Evolutionary conservation across 2,888 invertebrate species (phyloP), one percentile per base, ranked within the genome.

Genomic region (Caradrina kadenii): DNA sequence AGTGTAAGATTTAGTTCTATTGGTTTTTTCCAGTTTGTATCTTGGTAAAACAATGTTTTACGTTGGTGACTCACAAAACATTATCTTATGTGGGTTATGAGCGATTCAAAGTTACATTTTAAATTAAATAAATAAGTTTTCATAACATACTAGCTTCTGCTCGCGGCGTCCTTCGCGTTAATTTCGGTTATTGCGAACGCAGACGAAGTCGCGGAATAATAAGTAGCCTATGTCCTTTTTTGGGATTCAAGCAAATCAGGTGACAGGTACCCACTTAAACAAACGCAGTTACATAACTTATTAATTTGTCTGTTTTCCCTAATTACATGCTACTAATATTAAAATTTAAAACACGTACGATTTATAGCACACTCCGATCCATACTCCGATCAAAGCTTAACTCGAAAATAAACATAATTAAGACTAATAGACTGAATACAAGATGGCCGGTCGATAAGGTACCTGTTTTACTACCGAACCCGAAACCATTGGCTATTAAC

Each of bases 401-500:
- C 54, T 55, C 56, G 65, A 65, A 71, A 67, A 81, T 66, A 73
- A 73, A 73, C 67, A 66, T 78, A 80, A 80, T 79, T 63, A 82
- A 72, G 66, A 76, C 64, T 80, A 82, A 80, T 73, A 76, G 81
- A 65, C 19, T 58, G 45, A 53, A 63, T 53, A 79, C 81, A 77
- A 75, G 82, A 83, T 83, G 55, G 26, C 5, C 31, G 59, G 11
- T 73, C 58, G 83, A 83, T 83, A 82, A 70, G 39, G 45, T 65
- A 52, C 61, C 67, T 54, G 63, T 66, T 80, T 72, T 73, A 80
- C 63, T 64, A 35, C 50, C 69, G 68, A 55, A 64, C 63, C 76
- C 69, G 22, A 68, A 67, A 69, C 73, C 68, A 61, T 48, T 56
- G 60, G 72, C 84, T 73, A 82, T 84, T 82, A 82, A 84, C 80